Conservation (phyloP, 2,113 vertebrate species). For the Bagarius yarrelli region DNA sequence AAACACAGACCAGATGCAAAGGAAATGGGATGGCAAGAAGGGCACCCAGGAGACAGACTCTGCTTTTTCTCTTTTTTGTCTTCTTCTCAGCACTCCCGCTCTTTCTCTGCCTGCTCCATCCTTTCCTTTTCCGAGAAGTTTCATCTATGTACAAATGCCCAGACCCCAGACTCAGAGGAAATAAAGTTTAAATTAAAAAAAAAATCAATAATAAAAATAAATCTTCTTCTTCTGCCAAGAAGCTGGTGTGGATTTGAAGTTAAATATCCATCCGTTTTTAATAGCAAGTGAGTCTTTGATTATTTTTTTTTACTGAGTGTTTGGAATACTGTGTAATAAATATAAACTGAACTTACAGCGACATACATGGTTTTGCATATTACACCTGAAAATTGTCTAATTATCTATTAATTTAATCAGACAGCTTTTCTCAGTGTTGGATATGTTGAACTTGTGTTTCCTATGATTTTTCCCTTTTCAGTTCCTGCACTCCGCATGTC, state of each 20-base stretch:
- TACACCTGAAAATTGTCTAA: not conserved
- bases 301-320: slow-evolving; percentile 57
- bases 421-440: not conserved
- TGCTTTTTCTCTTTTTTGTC: slow-evolving; percentile 61
- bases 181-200: slow-evolving; percentile 74
- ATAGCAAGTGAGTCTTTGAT: slow-evolving; percentile 57
- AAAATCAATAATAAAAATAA: slow-evolving; percentile 74
- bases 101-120: slow-evolving; percentile 28
- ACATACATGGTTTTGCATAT: slow-evolving; percentile 2
- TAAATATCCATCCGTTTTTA: slow-evolving; percentile 65
- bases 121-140: slow-evolving; percentile 63
- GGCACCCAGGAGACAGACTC: slow-evolving; percentile 85
- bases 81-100: slow-evolving; percentile 29
- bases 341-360: slow-evolving; percentile 38
- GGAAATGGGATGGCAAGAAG: slow-evolving; percentile 85
- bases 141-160: slow-evolving; percentile 71
- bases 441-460: not conserved
- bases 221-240: slow-evolving; percentile 61
- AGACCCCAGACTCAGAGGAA: slow-evolving; percentile 72
- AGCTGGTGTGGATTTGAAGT: slow-evolving; percentile 67
- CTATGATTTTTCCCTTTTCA: not conserved
- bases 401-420: not conserved
- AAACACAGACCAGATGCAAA: slow-evolving; percentile 79
- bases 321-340: slow-evolving; percentile 53
- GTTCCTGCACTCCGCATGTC: slow-evolving; percentile 21